phyloP scores from a whole-genome alignment of 2,888 invertebrate species.

The Phragmatobia fuliginosa region DNA sequence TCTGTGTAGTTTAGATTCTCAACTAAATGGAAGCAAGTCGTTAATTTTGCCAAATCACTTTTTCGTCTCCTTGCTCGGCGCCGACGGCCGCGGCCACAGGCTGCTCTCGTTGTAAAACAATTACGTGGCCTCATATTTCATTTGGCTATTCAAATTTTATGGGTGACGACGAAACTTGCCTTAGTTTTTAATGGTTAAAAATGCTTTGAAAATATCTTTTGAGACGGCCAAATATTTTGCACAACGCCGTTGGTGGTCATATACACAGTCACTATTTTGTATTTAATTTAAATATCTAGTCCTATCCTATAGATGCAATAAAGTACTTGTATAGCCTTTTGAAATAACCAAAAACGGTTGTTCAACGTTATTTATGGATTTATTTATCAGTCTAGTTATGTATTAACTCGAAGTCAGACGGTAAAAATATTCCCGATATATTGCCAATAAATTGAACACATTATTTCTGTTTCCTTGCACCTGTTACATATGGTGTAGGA shows the following conservation, averaged over 20 bases:
- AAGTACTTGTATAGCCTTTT: slow-evolving; percentile 34
- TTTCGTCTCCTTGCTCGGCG: slow-evolving; percentile 66
- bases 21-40: slow-evolving; percentile 62
- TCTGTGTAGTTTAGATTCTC: slow-evolving; percentile 58
- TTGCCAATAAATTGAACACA: slow-evolving; percentile 10
- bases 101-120: slow-evolving; percentile 55
- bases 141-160: slow-evolving; percentile 59
- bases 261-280: slow-evolving; percentile 39
- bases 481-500: background rate
- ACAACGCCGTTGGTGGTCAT: slow-evolving; percentile 15
- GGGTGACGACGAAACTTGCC: slow-evolving; percentile 34
- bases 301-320: slow-evolving; percentile 36
- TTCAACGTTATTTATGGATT: slow-evolving; percentile 29
- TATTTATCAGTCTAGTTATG: slow-evolving; percentile 34
- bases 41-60: slow-evolving; percentile 75
- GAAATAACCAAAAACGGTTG: slow-evolving; percentile 30
- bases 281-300: slow-evolving; percentile 38
- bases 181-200: slow-evolving; percentile 33
- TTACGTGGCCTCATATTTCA: slow-evolving; percentile 61
- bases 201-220: slow-evolving; percentile 18
- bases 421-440: slow-evolving; percentile 18
- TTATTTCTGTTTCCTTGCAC: slow-evolving; percentile 16
- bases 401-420: slow-evolving; percentile 21
- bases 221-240: slow-evolving; percentile 33
- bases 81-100: slow-evolving; percentile 42